Evolutionary conservation across 2,797 vertebrate genomes (phyloP).

Genomic region (Babyrousa celebensis): DNA sequence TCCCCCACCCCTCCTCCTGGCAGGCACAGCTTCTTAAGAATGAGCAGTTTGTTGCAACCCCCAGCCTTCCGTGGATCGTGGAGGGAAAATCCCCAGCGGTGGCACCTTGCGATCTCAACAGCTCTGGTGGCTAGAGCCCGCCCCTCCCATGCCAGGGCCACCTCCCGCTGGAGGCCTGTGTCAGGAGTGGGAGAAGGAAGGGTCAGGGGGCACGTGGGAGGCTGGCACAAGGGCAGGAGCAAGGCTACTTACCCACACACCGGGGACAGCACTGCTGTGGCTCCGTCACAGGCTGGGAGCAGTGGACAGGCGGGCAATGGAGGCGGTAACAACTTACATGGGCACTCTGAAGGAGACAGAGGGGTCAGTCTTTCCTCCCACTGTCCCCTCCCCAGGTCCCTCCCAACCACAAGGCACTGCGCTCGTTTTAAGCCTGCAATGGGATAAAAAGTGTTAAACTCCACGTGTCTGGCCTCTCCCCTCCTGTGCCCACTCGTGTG

Average conservation of each 20-base stretch:
- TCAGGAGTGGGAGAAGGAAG: not conserved
- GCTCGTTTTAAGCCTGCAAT: not conserved
- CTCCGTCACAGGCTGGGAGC: conserved; percentile 94
- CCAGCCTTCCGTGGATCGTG: not conserved
- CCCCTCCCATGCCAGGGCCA: not conserved
- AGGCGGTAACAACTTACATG: conserved; percentile 96
- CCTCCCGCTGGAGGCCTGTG: not conserved
- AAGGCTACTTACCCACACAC: conserved; percentile 93
- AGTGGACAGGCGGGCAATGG: conserved; percentile 95
- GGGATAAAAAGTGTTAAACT: not conserved
- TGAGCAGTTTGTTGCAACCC: not conserved
- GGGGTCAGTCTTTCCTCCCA: conserved; percentile 28
- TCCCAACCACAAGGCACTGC: not conserved
- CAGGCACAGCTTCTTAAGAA: not conserved
- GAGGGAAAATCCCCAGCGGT: no score
- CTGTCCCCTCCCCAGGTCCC: not conserved
- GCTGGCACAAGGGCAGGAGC: not conserved
- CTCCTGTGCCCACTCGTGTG: not conserved
- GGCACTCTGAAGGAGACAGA: conserved; percentile 89
- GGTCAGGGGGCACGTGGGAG: not conserved
- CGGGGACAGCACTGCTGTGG: conserved; percentile 96
- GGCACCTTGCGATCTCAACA: not conserved
- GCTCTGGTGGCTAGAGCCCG: not conserved
- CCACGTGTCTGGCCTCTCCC: not conserved
- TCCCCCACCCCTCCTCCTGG: not conserved